These are phyloP conservation scores for Pyrgilauda ruficollis DNA, from an alignment of 2,113 vertebrate species.

Conservation along the genomic window DNA sequence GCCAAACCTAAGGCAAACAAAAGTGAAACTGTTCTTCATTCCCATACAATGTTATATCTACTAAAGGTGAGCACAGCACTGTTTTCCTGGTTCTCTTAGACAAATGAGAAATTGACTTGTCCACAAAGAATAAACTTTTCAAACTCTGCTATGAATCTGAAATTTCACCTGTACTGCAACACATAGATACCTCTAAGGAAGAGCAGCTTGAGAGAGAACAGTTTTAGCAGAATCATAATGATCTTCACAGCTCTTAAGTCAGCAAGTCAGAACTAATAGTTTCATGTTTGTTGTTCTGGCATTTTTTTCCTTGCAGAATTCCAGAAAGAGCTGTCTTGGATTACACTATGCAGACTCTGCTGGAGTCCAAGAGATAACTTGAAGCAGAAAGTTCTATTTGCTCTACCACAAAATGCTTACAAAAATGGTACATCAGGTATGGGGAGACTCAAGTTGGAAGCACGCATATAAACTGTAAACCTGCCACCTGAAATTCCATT, in stretches of 20 bases:
- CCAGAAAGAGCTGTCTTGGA: not conserved
- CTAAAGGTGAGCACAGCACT: not conserved
- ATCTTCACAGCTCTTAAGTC: not conserved
- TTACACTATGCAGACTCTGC: not conserved
- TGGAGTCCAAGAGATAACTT: not conserved
- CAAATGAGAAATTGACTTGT: not conserved
- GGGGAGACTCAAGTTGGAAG: not conserved
- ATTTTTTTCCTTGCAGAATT: not conserved
- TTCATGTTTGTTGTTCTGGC: not conserved
- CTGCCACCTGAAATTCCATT: not conserved
- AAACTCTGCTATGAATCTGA: not conserved
- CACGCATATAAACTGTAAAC: not conserved
- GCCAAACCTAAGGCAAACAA: not conserved
- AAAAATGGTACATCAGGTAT: not conserved
- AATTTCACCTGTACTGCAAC: not conserved
- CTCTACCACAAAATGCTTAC: rapidly evolving
- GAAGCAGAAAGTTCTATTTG: not conserved
- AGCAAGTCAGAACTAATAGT: not conserved
- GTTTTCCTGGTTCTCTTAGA: not conserved
- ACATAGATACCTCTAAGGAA: not conserved
- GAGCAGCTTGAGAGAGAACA: not conserved
- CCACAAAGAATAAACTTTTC: not conserved
- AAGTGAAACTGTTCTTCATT: not conserved
- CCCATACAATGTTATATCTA: not conserved
- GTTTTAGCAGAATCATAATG: not conserved